Percentiles rank a stretch among this genome's conserved stretches.
Conservation (phyloP, 2,888 invertebrate genomes). For the Clostera curtula region DNA sequence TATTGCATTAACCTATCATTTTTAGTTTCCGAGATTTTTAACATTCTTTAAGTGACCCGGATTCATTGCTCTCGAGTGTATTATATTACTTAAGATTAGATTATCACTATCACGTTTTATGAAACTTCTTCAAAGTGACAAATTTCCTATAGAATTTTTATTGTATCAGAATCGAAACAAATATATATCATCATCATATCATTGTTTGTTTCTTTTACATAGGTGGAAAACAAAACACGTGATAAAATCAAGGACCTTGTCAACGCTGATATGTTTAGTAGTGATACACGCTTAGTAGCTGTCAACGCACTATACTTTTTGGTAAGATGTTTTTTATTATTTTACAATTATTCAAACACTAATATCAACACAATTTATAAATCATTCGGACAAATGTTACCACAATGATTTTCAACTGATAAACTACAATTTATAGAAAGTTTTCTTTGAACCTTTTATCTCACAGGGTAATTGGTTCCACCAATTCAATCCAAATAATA, state of each 20-base stretch:
- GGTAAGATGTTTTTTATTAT: slow-evolving; percentile 19
- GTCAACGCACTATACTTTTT: slow-evolving; percentile 39
- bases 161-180: too few relatives aligned
- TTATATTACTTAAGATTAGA: too few relatives aligned
- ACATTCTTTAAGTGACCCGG: too few relatives aligned
- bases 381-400: too few relatives aligned
- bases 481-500: slow-evolving; percentile 20
- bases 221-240: slow-evolving; percentile 33
- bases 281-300: slow-evolving; percentile 27
- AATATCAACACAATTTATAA: too few relatives aligned
- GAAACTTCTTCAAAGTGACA: too few relatives aligned
- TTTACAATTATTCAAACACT: background rate
- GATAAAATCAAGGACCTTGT: slow-evolving; percentile 35
- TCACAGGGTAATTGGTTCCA: slow-evolving; percentile 27
- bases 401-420: background rate
- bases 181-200: too few relatives aligned
- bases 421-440: background rate
- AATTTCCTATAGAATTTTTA: too few relatives aligned
- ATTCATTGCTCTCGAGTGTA: too few relatives aligned
- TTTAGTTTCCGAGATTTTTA: too few relatives aligned
- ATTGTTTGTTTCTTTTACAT: slow-evolving; percentile 8
- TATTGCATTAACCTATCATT: too few relatives aligned
- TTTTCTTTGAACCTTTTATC: background rate
- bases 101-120: too few relatives aligned
- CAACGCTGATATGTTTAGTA: slow-evolving; percentile 17